These are phyloP conservation scores for Cryptosula pallasiana DNA, from an alignment of 2,888 invertebrate genomes.

Conservation along the genomic window DNA sequence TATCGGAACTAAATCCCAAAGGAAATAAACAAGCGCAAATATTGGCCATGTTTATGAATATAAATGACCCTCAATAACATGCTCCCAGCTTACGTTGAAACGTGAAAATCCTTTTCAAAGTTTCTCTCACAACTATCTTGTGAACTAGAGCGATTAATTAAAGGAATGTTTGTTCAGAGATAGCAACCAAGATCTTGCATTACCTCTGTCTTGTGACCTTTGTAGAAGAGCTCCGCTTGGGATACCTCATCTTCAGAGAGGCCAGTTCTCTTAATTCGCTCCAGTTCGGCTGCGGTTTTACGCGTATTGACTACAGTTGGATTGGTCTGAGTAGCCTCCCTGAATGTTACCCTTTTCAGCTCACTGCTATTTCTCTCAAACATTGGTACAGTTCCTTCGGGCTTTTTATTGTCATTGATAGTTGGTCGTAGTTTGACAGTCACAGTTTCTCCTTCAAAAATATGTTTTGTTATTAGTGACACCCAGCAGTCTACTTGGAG, in stretches of 20 bases:
- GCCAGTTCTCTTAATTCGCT: not conserved
- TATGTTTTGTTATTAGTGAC: too few relatives aligned
- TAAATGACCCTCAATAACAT: not conserved
- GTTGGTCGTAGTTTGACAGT: slow-evolving; percentile 17
- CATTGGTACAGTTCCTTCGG: slow-evolving; percentile 16
- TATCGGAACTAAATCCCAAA: too few relatives aligned
- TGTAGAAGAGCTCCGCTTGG: slow-evolving; percentile 23
- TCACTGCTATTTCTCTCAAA: slow-evolving; percentile 18
- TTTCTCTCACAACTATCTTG: too few relatives aligned
- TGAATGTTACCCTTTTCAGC: slow-evolving; percentile 14
- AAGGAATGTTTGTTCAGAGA: too few relatives aligned
- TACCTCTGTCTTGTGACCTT: slow-evolving; percentile 24
- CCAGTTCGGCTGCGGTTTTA: not conserved
- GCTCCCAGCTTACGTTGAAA: too few relatives aligned
- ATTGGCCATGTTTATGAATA: not conserved
- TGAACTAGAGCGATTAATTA: too few relatives aligned
- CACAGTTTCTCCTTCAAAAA: slow-evolving; percentile 22
- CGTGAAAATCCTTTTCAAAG: too few relatives aligned
- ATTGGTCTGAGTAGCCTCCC: not conserved
- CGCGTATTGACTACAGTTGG: not conserved
- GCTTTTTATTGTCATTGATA: slow-evolving; percentile 13
- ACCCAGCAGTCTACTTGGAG: too few relatives aligned
- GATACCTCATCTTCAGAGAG: slow-evolving; percentile 19
- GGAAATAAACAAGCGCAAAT: not conserved
- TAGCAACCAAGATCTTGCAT: too few relatives aligned